Evolutionary conservation across 2,888 invertebrate species (phyloP).

Genomic region (Steromphala cineraria): DNA sequence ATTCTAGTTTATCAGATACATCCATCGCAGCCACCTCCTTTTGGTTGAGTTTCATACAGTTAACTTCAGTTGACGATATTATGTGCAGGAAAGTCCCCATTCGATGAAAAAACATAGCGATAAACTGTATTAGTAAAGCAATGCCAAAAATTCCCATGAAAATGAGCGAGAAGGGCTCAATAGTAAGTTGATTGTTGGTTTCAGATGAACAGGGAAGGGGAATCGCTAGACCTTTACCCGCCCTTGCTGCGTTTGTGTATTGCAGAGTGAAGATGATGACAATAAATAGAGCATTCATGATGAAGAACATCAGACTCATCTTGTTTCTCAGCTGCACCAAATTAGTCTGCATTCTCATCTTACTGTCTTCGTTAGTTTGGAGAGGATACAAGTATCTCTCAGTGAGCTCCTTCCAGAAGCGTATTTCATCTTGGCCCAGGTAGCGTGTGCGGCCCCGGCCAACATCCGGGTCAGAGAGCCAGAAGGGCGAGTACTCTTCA

Average conservation of each 20-base stretch:
- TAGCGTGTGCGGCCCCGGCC: constrained; percentile 94
- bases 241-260: constrained; percentile 81
- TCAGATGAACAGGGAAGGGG: constrained; percentile 49
- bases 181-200: constrained; percentile 42
- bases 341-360: constrained; percentile 55
- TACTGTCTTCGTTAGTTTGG: constrained; percentile 86
- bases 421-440: constrained; percentile 84
- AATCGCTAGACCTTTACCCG: constrained; percentile 52
- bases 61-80: constrained; percentile 92
- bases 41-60: constrained; percentile 65
- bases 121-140: constrained; percentile 95
- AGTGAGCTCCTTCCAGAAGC: constrained; percentile 94
- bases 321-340: constrained; percentile 95
- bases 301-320: constrained; percentile 85
- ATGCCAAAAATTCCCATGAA: constrained; percentile 98
- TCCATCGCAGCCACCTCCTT: constrained; percentile 61
- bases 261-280: constrained; percentile 98
- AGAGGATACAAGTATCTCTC: constrained; percentile 96
- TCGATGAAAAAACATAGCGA: constrained; percentile 98
- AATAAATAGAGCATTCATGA: constrained; percentile 98
- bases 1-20: constrained; percentile 60
- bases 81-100: constrained; percentile 98
- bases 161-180: constrained; percentile 80
- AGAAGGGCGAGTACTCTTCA: constrained; percentile 90
- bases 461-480: constrained; percentile 93